Evolutionary conservation across 1,140 invertebrate genomes (phyloP).

Genomic region (Drosophila busckii): DNA sequence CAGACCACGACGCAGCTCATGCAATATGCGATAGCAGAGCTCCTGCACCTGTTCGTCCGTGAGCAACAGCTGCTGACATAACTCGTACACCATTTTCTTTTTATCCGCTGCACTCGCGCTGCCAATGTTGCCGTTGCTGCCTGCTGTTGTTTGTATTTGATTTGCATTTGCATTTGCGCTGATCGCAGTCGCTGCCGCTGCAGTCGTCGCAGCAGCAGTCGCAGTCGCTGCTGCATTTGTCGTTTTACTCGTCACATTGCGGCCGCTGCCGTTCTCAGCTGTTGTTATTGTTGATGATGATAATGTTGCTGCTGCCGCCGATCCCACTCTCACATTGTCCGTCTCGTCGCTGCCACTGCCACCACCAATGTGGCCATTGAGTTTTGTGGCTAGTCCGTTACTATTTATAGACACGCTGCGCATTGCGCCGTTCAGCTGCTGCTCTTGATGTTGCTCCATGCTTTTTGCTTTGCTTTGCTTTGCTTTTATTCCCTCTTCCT

Average conservation of each 20-base stretch:
- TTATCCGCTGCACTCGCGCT: slow-evolving; percentile 69
- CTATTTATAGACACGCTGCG: slow-evolving; percentile 76
- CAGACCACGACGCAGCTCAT: slow-evolving; percentile 91
- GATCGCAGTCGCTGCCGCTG: no score
- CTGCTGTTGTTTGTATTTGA: slow-evolving; percentile 38
- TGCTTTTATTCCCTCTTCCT: slow-evolving; percentile 15
- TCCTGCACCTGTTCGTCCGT: slow-evolving; percentile 88
- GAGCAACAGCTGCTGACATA: slow-evolving; percentile 91
- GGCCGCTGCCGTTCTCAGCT: slow-evolving; percentile 31
- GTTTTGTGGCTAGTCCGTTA: slow-evolving; percentile 48
- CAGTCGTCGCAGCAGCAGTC: slow-evolving; percentile 8
- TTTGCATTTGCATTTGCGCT: slow-evolving; percentile 31
- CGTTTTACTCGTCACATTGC: slow-evolving; percentile 26
- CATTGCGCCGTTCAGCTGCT: slow-evolving; percentile 72
- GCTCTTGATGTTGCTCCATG: slow-evolving; percentile 64
- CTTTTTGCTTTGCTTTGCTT: slow-evolving; percentile 15
- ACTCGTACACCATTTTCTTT: slow-evolving; percentile 87
- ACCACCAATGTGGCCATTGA: slow-evolving; percentile 46
- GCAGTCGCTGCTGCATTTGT: slow-evolving; percentile 35
- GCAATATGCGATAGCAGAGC: slow-evolving; percentile 87
- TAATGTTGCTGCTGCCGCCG: slow-evolving; percentile 5
- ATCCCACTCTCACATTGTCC: slow-evolving; percentile 50
- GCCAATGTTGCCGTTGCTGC: slow-evolving; percentile 24
- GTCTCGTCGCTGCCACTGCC: slow-evolving; percentile 40
- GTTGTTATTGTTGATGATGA: slow-evolving; percentile 21